Evolutionary conservation across 2,113 vertebrate species (phyloP).

Genomic region (Salvator merianae): DNA sequence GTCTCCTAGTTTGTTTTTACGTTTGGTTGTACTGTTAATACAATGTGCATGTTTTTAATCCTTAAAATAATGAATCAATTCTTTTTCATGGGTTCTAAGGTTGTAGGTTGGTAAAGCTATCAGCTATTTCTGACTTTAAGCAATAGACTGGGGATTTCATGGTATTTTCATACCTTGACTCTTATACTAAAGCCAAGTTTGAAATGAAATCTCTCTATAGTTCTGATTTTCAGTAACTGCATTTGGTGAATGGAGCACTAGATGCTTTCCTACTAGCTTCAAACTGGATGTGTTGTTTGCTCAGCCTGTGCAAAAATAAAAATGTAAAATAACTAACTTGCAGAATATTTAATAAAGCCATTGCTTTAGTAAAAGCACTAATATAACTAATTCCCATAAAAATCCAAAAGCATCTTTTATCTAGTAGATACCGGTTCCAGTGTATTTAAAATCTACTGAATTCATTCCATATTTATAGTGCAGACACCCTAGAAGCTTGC

Average conservation of each 20-base stretch:
- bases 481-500: too few relatives aligned
- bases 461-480: conserved; percentile 14
- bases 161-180: conserved; percentile 60
- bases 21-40: not conserved
- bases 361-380: conserved; percentile 29
- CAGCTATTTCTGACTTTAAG: conserved; percentile 46
- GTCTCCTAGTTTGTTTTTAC: not conserved
- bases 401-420: conserved; percentile 26
- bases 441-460: conserved; percentile 17
- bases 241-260: conserved; percentile 4
- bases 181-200: conserved; percentile 41
- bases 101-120: conserved; percentile 14
- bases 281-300: conserved; percentile 2
- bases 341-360: conserved; percentile 18
- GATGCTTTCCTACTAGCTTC: conserved; percentile 23
- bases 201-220: conserved; percentile 51
- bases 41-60: conserved; percentile 5
- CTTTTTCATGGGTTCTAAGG: not conserved
- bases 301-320: not conserved
- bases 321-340: not conserved
- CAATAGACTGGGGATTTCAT: conserved; percentile 32
- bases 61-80: not conserved
- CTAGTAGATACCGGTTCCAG: conserved; percentile 17
- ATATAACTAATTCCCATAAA: conserved; percentile 27
- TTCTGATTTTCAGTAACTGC: conserved; percentile 55